Base-by-base conservation (phyloP, 2,113 vertebrate genomes). In the Mionectes macconnelli region DNA sequence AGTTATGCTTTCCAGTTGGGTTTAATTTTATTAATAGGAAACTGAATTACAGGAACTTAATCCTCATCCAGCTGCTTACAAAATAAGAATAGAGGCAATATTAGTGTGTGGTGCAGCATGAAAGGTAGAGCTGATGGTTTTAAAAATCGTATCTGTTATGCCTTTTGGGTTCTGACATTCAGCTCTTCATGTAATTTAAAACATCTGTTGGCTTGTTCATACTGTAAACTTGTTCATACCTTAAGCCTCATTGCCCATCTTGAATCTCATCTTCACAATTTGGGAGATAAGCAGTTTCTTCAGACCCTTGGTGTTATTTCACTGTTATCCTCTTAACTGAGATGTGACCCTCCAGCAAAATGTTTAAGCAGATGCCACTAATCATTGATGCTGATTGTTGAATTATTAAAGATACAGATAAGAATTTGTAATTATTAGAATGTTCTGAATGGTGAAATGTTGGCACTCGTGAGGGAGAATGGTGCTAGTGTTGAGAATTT, bases 351-450 rank as follows among this genome's bases (percentile, higher is more conserved):
- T n/a, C 33, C 16, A 63, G 50, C 85, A 78, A 82, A n/a, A 15
- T 45, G 31, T 57, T 92, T 83, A 90, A 96, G 92, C 64, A 94
- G 94, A 89, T 68, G 78, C 88, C 93, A 76, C 96, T 95, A 89
- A 93, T 85, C 84, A 95, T 95, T 92, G 40, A 95, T 97, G 97
- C 97, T 77, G 91, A 98, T 98, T 98, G 98, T 86, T 97, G 89
- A 53, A 94, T 97, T 97, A 97, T 98, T 98, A 98, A 97, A 97
- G 80, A 94, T 92, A 87, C 50, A 97, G 97, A 97, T 98, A 95
- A 97, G 94, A 97, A 97, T 94, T 97, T 96, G 97, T 97, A 96
- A 97, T 95, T 97, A 96, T 96, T 97, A 96, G 94, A 96, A 97
- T 97, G 96, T 97, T 98, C 56, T 76, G 68, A 50, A 70, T 60